phyloP scores from a whole-genome alignment of 2,888 invertebrate genomes.

The Sinohyriopsis cumingii region DNA sequence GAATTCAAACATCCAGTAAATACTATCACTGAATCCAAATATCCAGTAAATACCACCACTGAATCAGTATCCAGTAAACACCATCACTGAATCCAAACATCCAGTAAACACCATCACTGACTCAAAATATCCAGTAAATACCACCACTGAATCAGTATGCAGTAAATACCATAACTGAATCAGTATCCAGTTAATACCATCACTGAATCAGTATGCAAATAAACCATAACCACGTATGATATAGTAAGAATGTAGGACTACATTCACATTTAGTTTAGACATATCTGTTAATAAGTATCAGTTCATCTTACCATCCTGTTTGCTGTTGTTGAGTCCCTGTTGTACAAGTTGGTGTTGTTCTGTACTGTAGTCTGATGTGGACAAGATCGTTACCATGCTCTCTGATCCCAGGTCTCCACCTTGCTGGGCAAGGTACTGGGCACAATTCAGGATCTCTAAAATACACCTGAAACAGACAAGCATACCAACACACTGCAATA shows the following conservation, averaged over 20 bases:
- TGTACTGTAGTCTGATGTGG: slow-evolving; percentile 75
- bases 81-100: too few species aligned
- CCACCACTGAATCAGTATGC: too few species aligned
- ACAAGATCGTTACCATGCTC: slow-evolving; percentile 84
- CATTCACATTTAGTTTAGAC: not conserved
- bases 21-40: too few species aligned
- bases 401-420: slow-evolving; percentile 63
- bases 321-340: slow-evolving; percentile 82
- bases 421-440: slow-evolving; percentile 79
- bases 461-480: slow-evolving; percentile 75
- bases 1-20: too few species aligned
- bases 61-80: too few species aligned
- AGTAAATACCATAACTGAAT: too few species aligned
- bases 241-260: not conserved
- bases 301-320: slow-evolving; percentile 62
- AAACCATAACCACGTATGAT: not conserved
- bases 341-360: slow-evolving; percentile 81
- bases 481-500: too few species aligned
- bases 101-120: too few species aligned
- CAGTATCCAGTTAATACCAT: too few species aligned
- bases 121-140: too few species aligned
- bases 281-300: not conserved
- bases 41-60: too few species aligned
- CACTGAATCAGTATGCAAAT: not conserved
- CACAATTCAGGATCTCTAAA: slow-evolving; percentile 88